Percentiles rank a stretch among this genome's conserved stretches.
These are phyloP conservation scores for Sarcophaga carnaria DNA, from an alignment of 2,888 invertebrate genomes.

Conservation along the genomic window DNA sequence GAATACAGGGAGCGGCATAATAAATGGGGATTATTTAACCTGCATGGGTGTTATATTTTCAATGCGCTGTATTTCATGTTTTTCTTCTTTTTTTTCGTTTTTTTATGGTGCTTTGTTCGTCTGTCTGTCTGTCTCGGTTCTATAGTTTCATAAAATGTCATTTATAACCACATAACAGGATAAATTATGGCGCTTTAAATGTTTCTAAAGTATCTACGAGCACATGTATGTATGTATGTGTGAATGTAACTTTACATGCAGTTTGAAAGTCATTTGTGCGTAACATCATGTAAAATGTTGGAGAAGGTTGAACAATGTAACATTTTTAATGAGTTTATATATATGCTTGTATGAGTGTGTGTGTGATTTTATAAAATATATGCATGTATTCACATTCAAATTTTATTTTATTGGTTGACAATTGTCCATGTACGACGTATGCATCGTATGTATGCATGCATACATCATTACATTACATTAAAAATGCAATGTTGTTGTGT, in stretches of 20 bases:
- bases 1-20: conserved; percentile 21
- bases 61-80: background rate
- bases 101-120: background rate
- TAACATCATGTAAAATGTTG: background rate
- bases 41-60: background rate
- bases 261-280: conserved; percentile 37
- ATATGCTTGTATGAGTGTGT: too few relatives aligned
- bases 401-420: too few relatives aligned
- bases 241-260: background rate
- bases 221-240: background rate
- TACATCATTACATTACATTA: background rate
- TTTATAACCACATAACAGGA: conserved; percentile 59
- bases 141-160: conserved; percentile 59
- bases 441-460: background rate
- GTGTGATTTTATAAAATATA: too few relatives aligned
- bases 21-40: conserved; percentile 26
- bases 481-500: too few relatives aligned
- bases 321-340: background rate
- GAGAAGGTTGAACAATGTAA: background rate
- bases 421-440: conserved; percentile 23
- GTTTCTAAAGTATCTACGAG: conserved; percentile 6
- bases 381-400: too few relatives aligned
- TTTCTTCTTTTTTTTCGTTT: background rate
- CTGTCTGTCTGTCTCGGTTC: background rate
- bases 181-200: conserved; percentile 58